phyloP scores from a whole-genome alignment of 2,888 invertebrate genomes.

The Masnerella sp. region DNA sequence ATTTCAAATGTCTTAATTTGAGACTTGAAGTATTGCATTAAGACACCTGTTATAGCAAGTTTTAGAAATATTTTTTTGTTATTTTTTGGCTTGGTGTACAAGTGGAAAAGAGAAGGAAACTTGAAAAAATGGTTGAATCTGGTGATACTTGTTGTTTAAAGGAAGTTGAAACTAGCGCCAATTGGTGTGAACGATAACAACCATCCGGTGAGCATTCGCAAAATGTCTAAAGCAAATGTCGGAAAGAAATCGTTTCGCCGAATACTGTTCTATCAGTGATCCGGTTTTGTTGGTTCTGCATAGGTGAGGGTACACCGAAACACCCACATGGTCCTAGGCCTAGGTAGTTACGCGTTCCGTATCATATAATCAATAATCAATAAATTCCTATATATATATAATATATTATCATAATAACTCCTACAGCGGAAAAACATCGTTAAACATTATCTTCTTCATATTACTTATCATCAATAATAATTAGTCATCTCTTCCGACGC shows the following conservation, averaged over 20 bases:
- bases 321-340: conserved; percentile 32
- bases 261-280: conserved; percentile 24
- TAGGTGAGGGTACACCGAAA: conserved; percentile 4
- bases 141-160: too few relatives aligned
- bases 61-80: too few relatives aligned
- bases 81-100: too few relatives aligned
- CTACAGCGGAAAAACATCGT: conserved; percentile 75
- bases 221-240: too few relatives aligned
- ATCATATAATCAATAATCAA: conserved; percentile 61
- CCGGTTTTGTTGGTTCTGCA: conserved; percentile 17
- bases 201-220: too few relatives aligned
- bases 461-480: conserved; percentile 69
- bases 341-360: conserved; percentile 49
- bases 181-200: too few relatives aligned
- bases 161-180: too few relatives aligned
- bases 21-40: too few relatives aligned
- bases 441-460: conserved; percentile 72
- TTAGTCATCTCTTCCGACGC: conserved; percentile 65
- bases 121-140: too few relatives aligned
- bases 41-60: too few relatives aligned
- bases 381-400: conserved; percentile 60
- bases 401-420: conserved; percentile 70
- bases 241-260: conserved; percentile 1
- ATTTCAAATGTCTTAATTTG: too few relatives aligned
- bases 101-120: too few relatives aligned